Conservation (phyloP, 2,888 invertebrate species). For the Dicranocentrus wangi region DNA sequence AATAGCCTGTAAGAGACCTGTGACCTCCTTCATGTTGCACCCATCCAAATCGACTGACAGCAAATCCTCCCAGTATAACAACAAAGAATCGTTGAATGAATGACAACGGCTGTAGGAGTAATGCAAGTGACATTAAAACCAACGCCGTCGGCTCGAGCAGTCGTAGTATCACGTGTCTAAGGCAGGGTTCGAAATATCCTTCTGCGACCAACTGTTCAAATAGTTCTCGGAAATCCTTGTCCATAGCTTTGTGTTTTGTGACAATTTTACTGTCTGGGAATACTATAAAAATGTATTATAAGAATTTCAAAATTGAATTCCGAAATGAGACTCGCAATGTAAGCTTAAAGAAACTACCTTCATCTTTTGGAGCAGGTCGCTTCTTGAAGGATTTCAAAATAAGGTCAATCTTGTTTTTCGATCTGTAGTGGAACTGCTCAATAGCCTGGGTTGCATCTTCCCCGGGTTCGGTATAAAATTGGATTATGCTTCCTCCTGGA, state of each 20-base stretch:
- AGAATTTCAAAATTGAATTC: background rate
- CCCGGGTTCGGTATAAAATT: constrained; percentile 64
- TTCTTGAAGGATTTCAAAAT: constrained; percentile 63
- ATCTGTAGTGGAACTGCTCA: constrained; percentile 67
- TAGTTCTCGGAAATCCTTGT: background rate
- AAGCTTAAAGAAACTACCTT: constrained; percentile 33
- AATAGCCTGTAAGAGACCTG: constrained; percentile 19
- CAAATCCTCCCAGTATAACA: background rate
- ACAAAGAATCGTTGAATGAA: background rate
- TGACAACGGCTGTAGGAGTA: background rate
- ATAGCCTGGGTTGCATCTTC: constrained; percentile 69
- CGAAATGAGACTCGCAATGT: no score
- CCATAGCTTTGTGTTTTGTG: no score
- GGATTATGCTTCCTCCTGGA: constrained; percentile 67
- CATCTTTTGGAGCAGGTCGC: constrained; percentile 48
- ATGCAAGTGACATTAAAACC: background rate
- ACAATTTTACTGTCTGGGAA: background rate
- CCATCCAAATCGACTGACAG: constrained; percentile 8
- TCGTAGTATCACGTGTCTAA: background rate
- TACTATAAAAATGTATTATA: background rate
- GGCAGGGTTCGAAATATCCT: background rate
- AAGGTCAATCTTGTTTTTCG: constrained; percentile 44
- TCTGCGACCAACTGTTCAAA: background rate
- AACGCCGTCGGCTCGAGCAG: no score
- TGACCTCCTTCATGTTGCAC: constrained; percentile 35